phyloP scores from a whole-genome alignment of 1,140 invertebrate species.

The Drosophila kikkawai region DNA sequence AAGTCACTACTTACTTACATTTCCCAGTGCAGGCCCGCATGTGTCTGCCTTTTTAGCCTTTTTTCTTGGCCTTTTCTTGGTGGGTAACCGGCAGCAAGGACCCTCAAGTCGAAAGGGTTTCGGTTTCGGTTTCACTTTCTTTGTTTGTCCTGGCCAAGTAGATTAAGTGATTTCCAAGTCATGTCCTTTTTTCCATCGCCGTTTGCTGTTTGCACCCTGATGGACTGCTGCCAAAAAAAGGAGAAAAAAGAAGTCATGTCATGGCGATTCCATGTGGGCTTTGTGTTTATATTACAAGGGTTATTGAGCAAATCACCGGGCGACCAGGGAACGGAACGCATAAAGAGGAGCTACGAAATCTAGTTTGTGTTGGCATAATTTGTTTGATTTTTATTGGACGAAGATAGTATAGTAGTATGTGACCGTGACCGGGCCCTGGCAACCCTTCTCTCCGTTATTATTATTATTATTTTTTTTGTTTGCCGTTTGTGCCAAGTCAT shows the following conservation, averaged over 20 bases:
- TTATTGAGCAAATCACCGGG: conserved; percentile 84
- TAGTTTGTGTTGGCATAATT: conserved; percentile 84
- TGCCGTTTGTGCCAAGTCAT: conserved; percentile 72
- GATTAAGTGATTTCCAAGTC: conserved; percentile 83
- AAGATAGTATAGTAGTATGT: conserved; percentile 48
- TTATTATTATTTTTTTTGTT: conserved; percentile 15
- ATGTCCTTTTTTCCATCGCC: conserved; percentile 66
- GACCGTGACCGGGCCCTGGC: conserved; percentile 15
- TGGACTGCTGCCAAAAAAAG: conserved; percentile 73
- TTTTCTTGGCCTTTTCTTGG: conserved; percentile 31
- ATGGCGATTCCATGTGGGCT: conserved; percentile 39
- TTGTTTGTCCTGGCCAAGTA: conserved; percentile 64
- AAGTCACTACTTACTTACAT: neutral
- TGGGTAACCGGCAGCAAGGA: conserved; percentile 2
- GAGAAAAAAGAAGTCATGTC: conserved; percentile 67
- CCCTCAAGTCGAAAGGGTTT: conserved; percentile 59
- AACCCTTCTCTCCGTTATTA: conserved; percentile 33
- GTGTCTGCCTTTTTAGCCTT: conserved; percentile 36
- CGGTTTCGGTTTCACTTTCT: conserved; percentile 29
- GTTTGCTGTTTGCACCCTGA: conserved; percentile 47
- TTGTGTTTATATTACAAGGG: conserved; percentile 83
- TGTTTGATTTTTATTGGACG: conserved; percentile 83
- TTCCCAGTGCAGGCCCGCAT: conserved; percentile 24
- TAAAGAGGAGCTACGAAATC: conserved; percentile 68
- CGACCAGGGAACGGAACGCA: conserved; percentile 35